phyloP scores from a whole-genome alignment of 2,888 invertebrate genomes.

The Chymomyza procnemis region DNA sequence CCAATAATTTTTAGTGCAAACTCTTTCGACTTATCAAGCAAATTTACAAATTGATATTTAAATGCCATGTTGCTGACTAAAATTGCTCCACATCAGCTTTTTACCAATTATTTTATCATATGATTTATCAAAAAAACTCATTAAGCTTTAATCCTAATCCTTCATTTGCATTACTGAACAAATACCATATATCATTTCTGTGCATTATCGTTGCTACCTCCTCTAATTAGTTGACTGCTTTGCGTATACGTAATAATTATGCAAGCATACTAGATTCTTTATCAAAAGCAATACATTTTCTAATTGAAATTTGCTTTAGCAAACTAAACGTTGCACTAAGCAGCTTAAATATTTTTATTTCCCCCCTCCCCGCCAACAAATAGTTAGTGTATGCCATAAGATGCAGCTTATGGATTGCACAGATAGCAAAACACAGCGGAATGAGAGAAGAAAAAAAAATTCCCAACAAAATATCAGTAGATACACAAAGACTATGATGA shows the following conservation, averaged over 20 bases:
- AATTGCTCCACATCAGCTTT: no score
- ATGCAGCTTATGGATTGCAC: neutral
- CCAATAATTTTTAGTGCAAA: no score
- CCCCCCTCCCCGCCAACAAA: neutral
- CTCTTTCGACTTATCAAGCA: no score
- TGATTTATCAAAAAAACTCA: no score
- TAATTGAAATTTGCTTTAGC: constrained; percentile 34
- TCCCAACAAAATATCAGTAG: constrained; percentile 23
- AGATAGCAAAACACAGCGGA: no score
- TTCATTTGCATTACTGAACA: neutral
- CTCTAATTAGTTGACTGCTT: constrained; percentile 6
- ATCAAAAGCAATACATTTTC: neutral
- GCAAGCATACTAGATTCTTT: neutral
- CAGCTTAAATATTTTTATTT: constrained; percentile 25
- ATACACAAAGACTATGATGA: constrained; percentile 48
- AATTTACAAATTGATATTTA: no score
- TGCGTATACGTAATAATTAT: constrained; percentile 42
- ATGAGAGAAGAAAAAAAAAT: constrained; percentile 24
- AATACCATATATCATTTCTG: neutral
- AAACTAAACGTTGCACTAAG: constrained; percentile 39
- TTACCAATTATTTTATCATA: no score
- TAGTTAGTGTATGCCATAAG: neutral
- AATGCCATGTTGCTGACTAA: no score
- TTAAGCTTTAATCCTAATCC: no score
- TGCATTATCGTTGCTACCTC: constrained; percentile 6